A percentile compares a stretch with the other conserved stretches of the same genome.
These are phyloP conservation scores for Sylvicapra grimmia DNA, from an alignment of 2,113 vertebrate species.

Conservation along the genomic window DNA sequence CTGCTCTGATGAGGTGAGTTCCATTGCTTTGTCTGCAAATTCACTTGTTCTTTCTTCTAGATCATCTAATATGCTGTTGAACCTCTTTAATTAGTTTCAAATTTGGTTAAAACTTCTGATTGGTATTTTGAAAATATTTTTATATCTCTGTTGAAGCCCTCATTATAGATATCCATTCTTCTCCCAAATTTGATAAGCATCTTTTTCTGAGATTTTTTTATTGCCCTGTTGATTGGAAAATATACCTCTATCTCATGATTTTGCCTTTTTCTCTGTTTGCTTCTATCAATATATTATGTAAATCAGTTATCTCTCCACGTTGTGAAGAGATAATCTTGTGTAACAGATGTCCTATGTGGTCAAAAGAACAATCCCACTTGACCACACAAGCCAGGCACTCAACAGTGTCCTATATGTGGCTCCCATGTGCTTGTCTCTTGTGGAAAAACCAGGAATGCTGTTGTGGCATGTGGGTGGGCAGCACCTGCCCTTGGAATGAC, in stretches of 20 bases:
- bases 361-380: neutral
- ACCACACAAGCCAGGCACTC: neutral
- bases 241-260: neutral
- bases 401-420: neutral
- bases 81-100: neutral
- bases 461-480: neutral
- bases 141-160: neutral
- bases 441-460: neutral
- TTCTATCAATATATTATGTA: neutral
- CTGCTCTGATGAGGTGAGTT: neutral
- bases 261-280: neutral
- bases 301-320: neutral
- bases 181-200: neutral
- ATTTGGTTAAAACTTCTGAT: neutral
- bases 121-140: neutral
- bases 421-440: neutral
- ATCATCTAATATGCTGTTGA: neutral
- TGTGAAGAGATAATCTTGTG: neutral
- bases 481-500: neutral
- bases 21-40: neutral
- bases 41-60: neutral
- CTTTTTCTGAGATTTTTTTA: neutral
- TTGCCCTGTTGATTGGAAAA: neutral
- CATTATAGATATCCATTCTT: neutral
- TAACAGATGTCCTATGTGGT: neutral